Evolutionary conservation across 37 sponge, comb jelly and placozoan genomes (phyloP).

Genomic region (Hexactinellida sp.): DNA sequence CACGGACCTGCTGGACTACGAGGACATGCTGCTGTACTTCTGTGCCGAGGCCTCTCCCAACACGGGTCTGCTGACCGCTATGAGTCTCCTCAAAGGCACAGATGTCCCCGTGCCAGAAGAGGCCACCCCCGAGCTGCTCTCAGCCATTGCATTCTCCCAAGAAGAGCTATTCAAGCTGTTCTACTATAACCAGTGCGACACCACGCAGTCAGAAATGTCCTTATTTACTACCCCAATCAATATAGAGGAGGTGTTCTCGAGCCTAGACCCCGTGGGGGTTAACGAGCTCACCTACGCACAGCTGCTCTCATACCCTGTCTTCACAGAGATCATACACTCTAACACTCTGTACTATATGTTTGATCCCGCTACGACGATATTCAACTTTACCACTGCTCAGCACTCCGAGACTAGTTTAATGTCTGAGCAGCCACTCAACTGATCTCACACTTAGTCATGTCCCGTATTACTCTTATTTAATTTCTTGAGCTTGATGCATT

Average conservation of each 20-base stretch:
- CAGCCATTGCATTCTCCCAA: background rate
- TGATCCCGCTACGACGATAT: background rate
- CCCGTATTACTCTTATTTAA: too few relatives aligned
- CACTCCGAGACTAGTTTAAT: constrained; percentile 5
- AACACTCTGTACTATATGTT: background rate
- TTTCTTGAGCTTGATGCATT: too few relatives aligned
- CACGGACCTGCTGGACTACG: background rate
- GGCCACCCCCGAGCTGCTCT: background rate
- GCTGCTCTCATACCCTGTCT: background rate
- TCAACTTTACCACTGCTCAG: background rate
- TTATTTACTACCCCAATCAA: background rate
- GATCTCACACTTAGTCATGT: background rate
- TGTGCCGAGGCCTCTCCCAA: background rate
- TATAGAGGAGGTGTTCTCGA: background rate
- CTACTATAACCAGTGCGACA: background rate
- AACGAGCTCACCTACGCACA: background rate
- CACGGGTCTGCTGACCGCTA: background rate
- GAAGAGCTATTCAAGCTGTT: background rate
- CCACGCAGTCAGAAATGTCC: background rate
- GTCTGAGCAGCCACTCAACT: background rate
- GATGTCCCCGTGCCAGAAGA: background rate
- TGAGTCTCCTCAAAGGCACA: background rate
- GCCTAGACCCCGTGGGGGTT: background rate
- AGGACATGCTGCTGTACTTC: constrained; percentile 1
- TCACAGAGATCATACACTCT: background rate